Conservation (phyloP, 2,113 vertebrate genomes). For the Sclerurus mexicanus region DNA sequence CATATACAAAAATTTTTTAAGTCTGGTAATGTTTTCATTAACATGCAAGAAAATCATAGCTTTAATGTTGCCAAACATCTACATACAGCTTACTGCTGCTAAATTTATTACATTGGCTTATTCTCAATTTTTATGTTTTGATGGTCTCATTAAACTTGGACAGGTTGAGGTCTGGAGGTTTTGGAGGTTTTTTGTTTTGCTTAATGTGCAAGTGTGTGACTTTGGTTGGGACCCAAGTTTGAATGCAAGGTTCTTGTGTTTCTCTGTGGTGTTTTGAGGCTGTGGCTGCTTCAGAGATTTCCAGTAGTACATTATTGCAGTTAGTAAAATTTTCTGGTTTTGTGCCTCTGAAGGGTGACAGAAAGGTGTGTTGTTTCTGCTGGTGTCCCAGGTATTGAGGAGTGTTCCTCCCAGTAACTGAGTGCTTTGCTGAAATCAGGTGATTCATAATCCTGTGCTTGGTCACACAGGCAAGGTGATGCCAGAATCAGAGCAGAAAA, state of each 20-base stretch:
- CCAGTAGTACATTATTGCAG: not conserved
- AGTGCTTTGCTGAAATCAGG: not conserved
- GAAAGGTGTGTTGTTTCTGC: not conserved
- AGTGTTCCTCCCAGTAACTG: not conserved
- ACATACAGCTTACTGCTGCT: not conserved
- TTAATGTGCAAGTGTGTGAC: not conserved
- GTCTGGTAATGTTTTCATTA: not conserved
- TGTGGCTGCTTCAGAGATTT: not conserved
- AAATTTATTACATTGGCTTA: not conserved
- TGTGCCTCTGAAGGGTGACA: not conserved
- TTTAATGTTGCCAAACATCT: not conserved
- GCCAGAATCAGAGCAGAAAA: not conserved
- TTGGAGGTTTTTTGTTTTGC: not conserved
- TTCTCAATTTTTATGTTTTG: not conserved
- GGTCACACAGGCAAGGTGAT: not conserved
- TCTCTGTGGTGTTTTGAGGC: not conserved
- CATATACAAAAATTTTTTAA: not conserved
- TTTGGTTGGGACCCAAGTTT: not conserved
- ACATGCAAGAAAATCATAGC: not conserved
- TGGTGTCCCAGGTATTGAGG: not conserved
- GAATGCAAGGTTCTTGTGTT: not conserved
- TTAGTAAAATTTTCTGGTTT: not conserved
- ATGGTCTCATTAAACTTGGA: not conserved
- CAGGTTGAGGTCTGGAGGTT: not conserved
- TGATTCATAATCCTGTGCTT: not conserved